phyloP scores from a whole-genome alignment of 2,888 invertebrate genomes.

The Mythimna ferrago region DNA sequence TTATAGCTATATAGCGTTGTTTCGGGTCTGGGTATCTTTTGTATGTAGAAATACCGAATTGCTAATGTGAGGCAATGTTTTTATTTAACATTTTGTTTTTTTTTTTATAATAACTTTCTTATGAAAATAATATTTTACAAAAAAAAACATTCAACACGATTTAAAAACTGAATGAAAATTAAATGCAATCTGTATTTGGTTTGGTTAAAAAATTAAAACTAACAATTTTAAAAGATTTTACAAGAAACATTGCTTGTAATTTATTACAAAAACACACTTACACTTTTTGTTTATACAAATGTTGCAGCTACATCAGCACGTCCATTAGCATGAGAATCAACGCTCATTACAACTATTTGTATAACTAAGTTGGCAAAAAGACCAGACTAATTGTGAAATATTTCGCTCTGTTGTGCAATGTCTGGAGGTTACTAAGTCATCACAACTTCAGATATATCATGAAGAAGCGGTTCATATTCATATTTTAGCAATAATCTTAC shows the following conservation, averaged over 20 bases:
- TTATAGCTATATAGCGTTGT: no score
- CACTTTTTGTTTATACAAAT: not conserved
- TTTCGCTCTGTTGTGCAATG: slow-evolving; percentile 1
- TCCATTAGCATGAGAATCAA: slow-evolving; percentile 31
- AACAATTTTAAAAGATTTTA: no score
- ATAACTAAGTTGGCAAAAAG: slow-evolving; percentile 14
- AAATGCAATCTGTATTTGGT: no score
- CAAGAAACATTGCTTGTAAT: not conserved
- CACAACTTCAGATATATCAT: not conserved
- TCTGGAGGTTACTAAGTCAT: slow-evolving; percentile 24
- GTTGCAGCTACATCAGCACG: slow-evolving; percentile 4
- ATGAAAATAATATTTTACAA: no score
- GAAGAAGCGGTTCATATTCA: not conserved
- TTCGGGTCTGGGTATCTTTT: no score
- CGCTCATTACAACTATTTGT: slow-evolving; percentile 15
- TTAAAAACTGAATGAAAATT: not conserved
- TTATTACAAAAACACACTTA: not conserved
- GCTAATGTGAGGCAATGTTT: no score
- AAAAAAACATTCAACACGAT: no score
- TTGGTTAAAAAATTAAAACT: no score
- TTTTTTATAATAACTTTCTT: no score
- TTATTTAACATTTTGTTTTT: no score
- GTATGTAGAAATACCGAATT: no score
- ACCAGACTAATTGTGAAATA: slow-evolving; percentile 27
- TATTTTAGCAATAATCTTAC: not conserved